Evolutionary conservation across 2,888 invertebrate species (phyloP).

Genomic region (Trisateles emortualis): DNA sequence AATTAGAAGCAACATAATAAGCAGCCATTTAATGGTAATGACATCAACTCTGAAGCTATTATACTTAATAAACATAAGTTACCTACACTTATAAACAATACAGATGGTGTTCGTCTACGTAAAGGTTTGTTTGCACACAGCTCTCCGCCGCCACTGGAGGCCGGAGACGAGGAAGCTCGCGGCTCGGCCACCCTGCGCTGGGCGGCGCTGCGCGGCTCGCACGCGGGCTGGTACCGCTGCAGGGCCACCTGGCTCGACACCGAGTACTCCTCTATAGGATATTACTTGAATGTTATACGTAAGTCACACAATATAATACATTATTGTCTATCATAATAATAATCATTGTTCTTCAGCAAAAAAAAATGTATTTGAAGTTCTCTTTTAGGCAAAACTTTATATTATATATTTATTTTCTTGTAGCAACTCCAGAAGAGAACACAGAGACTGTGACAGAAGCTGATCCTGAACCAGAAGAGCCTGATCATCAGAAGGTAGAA

Average conservation of each 20-base stretch:
- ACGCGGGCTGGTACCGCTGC: conserved; percentile 98
- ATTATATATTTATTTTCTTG: neutral
- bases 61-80: too few relatives aligned
- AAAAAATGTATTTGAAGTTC: too few relatives aligned
- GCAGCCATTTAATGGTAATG: too few relatives aligned
- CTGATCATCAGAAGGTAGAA: conserved; percentile 89
- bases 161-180: conserved; percentile 53
- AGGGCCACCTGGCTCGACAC: conserved; percentile 93
- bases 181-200: conserved; percentile 92
- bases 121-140: conserved; percentile 37
- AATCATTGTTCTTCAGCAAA: too few relatives aligned
- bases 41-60: too few relatives aligned
- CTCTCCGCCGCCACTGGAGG: conserved; percentile 66
- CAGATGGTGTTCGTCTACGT: neutral
- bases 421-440: conserved; percentile 63
- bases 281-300: conserved; percentile 96
- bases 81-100: too few relatives aligned
- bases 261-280: conserved; percentile 95
- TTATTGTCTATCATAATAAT: too few relatives aligned
- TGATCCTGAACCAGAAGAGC: conserved; percentile 59
- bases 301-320: conserved; percentile 75
- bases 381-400: too few relatives aligned
- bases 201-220: conserved; percentile 91
- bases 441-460: conserved; percentile 61
- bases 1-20: too few relatives aligned